Base-by-base conservation (phyloP, 2,888 invertebrate genomes). In the Rhagonycha fulva region DNA sequence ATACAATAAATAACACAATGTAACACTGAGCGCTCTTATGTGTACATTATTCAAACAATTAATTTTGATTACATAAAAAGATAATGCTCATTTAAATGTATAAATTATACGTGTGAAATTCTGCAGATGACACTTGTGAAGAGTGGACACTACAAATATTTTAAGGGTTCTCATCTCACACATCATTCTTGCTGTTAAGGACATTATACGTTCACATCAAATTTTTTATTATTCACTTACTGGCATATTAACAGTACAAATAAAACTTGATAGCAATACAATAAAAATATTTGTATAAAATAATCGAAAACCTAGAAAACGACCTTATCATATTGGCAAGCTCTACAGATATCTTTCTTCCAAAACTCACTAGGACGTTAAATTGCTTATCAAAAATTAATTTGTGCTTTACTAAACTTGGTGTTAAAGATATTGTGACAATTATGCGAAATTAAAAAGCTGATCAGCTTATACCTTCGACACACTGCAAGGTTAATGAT, bases 81-180 rank as follows among this genome's bases (percentile, higher is more conserved):
- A 47, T 47, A 47, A 47, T 47, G 26, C 23, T 66, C 26, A 66
- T 66, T 66, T 66, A 66, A 66, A 66, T 66, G 24, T 24, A 26
- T n/a, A 66, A 62, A 71, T 75, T 75, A 75, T 71, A 68, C 23
- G 71, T 75, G 62, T 71, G 62, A 67, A 24, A 75, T 71, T 62
- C 75, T 61, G 71, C 75, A 47, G 71, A 68, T 71, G 71, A 30
- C 75, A 62, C 62, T 32, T 12, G 26, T 62, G 61, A 28, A 32
- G 75, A 68, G 71, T 71, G 68, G 71, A 14, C 75, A 62, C 68
- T 71, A 75, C 74, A 74, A 72, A 68, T 60, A 72, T 60, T 72
- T 68, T 68, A 61, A 74, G 63, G 69, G 14, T 62, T 30, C 63
- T 66, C 63, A 66, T 68, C 68, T 60, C 68, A 26, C 23, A 66